These are phyloP conservation scores for Dermolepida albohirtum DNA, from an alignment of 2,888 invertebrate species.

Conservation along the genomic window DNA sequence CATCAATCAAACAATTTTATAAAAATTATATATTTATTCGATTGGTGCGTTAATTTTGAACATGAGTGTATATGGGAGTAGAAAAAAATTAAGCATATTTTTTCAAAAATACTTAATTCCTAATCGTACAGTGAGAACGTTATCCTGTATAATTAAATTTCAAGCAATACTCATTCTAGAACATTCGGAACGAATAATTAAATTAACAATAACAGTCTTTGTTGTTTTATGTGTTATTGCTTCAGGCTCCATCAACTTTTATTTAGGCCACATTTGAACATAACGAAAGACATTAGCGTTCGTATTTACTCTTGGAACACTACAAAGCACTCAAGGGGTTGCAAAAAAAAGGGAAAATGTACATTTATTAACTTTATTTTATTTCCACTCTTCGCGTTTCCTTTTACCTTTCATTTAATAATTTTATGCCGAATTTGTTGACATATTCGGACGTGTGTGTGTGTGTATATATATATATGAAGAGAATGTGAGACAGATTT, in stretches of 20 bases:
- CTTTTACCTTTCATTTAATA: conserved; percentile 13
- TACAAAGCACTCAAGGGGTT: conserved; percentile 3
- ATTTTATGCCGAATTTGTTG: background rate
- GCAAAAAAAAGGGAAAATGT: background rate
- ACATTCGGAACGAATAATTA: conserved; percentile 4
- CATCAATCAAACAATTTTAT: too few relatives aligned
- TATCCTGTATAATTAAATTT: background rate
- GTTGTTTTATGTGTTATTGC: conserved; percentile 13
- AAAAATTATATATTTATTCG: too few relatives aligned
- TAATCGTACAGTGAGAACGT: too few relatives aligned
- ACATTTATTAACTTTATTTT: conserved; percentile 19
- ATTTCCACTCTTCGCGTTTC: background rate
- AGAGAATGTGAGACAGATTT: too few relatives aligned
- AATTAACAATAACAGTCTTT: conserved; percentile 23
- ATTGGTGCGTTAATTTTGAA: too few relatives aligned
- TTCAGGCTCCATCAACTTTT: conserved; percentile 24
- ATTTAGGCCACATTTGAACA: conserved; percentile 3
- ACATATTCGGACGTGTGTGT: too few relatives aligned
- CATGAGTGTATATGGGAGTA: too few relatives aligned
- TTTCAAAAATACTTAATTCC: too few relatives aligned
- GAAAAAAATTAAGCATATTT: too few relatives aligned
- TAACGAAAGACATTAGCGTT: conserved; percentile 1
- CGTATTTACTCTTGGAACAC: conserved; percentile 7
- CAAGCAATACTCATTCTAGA: too few relatives aligned
- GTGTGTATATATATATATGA: too few relatives aligned